Percentiles rank a stretch among this genome's conserved stretches.
These are phyloP conservation scores for Sitophilus oryzae DNA, from an alignment of 1,140 invertebrate species.

Conservation along the genomic window DNA sequence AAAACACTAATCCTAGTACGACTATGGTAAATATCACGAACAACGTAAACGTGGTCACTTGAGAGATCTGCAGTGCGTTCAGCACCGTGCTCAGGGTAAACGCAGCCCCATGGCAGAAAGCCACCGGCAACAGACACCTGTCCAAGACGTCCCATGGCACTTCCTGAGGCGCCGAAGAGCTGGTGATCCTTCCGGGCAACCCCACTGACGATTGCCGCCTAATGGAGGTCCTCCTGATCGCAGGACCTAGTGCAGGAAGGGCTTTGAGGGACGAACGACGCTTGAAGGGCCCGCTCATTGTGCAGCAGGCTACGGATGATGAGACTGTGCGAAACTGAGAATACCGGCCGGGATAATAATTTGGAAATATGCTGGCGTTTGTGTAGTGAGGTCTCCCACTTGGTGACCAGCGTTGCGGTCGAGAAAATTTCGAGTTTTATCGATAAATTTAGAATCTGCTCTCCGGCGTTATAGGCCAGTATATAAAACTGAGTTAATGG, in stretches of 20 bases:
- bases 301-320: not conserved
- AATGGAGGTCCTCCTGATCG: conserved; percentile 24
- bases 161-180: conserved; percentile 40
- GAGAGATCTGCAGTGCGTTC: conserved; percentile 63
- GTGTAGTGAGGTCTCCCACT: no score
- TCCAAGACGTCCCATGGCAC: conserved; percentile 74
- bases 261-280: conserved; percentile 37
- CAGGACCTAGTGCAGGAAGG: conserved; percentile 31
- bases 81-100: conserved; percentile 64
- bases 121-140: conserved; percentile 65
- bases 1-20: conserved; percentile 64
- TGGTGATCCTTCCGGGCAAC: conserved; percentile 8
- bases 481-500: no score
- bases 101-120: conserved; percentile 70
- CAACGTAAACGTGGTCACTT: conserved; percentile 66
- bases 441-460: no score
- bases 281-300: conserved; percentile 43
- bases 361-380: not conserved
- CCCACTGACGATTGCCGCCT: conserved; percentile 31
- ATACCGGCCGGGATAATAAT: not conserved
- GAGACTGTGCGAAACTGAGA: not conserved
- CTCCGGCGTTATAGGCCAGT: no score
- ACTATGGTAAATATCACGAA: conserved; percentile 67
- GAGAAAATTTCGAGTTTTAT: no score
- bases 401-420: no score